Evolutionary conservation across 2,888 invertebrate species (phyloP), one percentile per base, ranked within the genome.

Genomic region (Drosophila neutralis): DNA sequence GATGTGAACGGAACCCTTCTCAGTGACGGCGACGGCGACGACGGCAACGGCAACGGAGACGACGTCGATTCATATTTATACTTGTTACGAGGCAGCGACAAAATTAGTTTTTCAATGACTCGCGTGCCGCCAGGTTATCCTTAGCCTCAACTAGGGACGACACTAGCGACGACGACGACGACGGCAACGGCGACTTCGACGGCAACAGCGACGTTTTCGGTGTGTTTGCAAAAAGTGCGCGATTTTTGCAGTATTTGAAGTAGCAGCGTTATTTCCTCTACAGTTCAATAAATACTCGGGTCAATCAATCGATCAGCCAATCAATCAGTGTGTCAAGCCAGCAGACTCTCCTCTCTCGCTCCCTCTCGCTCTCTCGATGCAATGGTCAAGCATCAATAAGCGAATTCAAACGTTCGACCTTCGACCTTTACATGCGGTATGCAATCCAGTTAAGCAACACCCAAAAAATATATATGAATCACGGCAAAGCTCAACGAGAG

Each of bases 31-130:
- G 5, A 21, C 13, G 42, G 21, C 21, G 85, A 91, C 80, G 11
- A 13, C 42, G 2, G 6, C 42, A 10, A 10, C n/a, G 38, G 18
- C 18, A 36, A 36, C 36, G 36, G 36, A 15, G 38, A 38, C 38
- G 21, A 45, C 45, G 24, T 15, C 45, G 45, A 85, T 83, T 78
- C 87, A 91, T 92, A 92, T 92, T 92, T 92, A 92, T 92, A 91
- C 91, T 91, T 92, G 88, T 91, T 45, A 79, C 83, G 80, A 75
- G 78, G 81, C 87, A 79, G 80, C 82, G 86, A 83, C 81, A 79
- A 91, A 91, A 91, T 92, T 92, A 92, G 92, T 92, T 92, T 91
- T 90, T 88, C 92, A 91, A 91, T 90, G 91, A 87, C 92, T 87
- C 87, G 92, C 91, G 89, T 80, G 83, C 82, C 82, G 88, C 87